A percentile compares a stretch with the other conserved stretches of the same genome.
phyloP scores from a whole-genome alignment of 2,797 vertebrate species.

The Amphiprion clarkii region DNA sequence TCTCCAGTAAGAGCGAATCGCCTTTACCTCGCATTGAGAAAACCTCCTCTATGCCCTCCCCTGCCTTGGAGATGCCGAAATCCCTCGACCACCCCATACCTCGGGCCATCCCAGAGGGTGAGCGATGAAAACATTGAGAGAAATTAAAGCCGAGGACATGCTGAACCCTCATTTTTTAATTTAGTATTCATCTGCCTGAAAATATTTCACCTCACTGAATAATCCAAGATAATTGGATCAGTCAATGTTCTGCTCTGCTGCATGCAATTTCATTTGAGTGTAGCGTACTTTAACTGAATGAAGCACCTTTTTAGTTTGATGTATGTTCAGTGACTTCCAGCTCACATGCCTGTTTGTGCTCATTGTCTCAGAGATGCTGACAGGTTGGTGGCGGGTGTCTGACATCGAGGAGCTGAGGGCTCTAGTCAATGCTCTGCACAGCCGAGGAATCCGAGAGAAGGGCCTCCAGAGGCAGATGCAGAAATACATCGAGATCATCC shows the following conservation, averaged over 20 bases:
- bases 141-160: conserved; percentile 2
- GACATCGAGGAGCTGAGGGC: conserved; percentile 93
- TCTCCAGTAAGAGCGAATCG: conserved; percentile 93
- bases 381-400: conserved; percentile 98
- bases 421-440: conserved; percentile 92
- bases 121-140: conserved; percentile 40
- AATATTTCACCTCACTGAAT: conserved; percentile 57
- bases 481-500: conserved; percentile 97
- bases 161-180: conserved; percentile 26
- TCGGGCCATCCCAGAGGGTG: conserved; percentile 95
- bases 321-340: conserved; percentile 21
- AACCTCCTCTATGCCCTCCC: conserved; percentile 82
- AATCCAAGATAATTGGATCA: conserved; percentile 62
- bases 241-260: conserved; percentile 51
- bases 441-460: conserved; percentile 95
- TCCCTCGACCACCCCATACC: conserved; percentile 91
- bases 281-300: conserved; percentile 26
- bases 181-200: conserved; percentile 46
- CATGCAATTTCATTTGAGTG: conserved; percentile 42
- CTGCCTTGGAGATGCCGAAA: conserved; percentile 90
- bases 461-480: conserved; percentile 97
- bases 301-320: conserved; percentile 39
- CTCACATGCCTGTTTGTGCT: conserved; percentile 54
- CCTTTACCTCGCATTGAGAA: conserved; percentile 91
- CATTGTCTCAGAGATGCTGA: conserved; percentile 89